A percentile compares a stretch with the other conserved stretches of the same genome.
Conservation (phyloP, 2,888 invertebrate genomes). For the Smittia aterrima region DNA sequence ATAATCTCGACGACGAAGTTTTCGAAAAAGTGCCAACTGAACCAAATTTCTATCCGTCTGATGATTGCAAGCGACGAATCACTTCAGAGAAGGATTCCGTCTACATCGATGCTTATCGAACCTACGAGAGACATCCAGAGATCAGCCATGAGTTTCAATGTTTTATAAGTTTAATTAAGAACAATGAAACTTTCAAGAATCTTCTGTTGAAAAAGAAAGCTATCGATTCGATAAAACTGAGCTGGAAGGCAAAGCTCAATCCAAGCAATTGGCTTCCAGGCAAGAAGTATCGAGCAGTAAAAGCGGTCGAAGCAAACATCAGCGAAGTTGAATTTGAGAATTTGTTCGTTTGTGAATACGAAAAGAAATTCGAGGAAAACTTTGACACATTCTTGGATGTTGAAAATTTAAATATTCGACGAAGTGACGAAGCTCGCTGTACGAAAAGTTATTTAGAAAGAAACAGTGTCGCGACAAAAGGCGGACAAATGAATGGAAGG, state of each 20-base stretch:
- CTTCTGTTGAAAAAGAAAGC: background rate
- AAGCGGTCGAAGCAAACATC: background rate
- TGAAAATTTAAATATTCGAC: background rate
- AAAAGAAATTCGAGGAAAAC: background rate
- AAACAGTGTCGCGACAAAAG: background rate
- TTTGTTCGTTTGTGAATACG: background rate
- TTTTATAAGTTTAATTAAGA: background rate
- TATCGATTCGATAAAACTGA: background rate
- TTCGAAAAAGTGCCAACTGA: background rate
- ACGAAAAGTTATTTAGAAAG: background rate
- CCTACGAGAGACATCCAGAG: background rate
- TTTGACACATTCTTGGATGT: background rate
- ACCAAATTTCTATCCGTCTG: background rate
- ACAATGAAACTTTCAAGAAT: background rate
- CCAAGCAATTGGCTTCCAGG: background rate
- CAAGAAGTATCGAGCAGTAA: background rate
- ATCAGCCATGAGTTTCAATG: background rate
- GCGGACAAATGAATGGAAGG: background rate
- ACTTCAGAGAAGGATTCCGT: background rate
- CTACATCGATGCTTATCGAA: background rate
- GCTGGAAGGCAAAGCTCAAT: constrained; percentile 10
- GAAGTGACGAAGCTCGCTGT: background rate
- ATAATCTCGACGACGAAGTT: background rate
- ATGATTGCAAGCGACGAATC: background rate
- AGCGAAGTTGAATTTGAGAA: background rate